These are phyloP conservation scores for Sebastes miniatus DNA, from an alignment of 2,797 vertebrate genomes.

Conservation along the genomic window DNA sequence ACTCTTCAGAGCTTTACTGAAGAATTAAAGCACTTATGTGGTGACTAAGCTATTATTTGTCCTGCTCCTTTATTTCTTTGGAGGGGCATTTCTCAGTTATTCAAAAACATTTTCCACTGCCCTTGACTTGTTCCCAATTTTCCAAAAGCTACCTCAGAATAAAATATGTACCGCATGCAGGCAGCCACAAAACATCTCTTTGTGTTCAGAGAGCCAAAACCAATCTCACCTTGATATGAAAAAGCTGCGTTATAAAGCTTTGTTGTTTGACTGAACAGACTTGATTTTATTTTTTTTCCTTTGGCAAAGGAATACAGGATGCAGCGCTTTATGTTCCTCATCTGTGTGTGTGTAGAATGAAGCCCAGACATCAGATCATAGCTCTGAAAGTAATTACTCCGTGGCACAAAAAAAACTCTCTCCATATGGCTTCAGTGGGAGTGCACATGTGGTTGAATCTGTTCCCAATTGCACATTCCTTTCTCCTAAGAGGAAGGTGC, in stretches of 20 bases:
- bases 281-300: neutral
- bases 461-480: slow-evolving; percentile 50
- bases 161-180: slow-evolving; percentile 5
- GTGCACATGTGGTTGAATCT: slow-evolving; percentile 38
- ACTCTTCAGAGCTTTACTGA: neutral
- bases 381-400: slow-evolving; percentile 54
- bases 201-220: slow-evolving; percentile 5
- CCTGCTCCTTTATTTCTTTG: neutral
- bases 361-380: slow-evolving; percentile 29
- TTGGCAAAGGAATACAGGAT: slow-evolving; percentile 33
- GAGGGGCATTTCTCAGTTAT: neutral
- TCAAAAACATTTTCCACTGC: slow-evolving; percentile 18
- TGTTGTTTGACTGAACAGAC: slow-evolving; percentile 28
- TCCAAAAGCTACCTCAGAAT: slow-evolving; percentile 14
- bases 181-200: slow-evolving; percentile 5
- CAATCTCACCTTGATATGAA: slow-evolving; percentile 38
- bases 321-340: slow-evolving; percentile 5
- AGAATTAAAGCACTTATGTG: neutral
- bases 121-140: slow-evolving; percentile 22
- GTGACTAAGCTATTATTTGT: neutral
- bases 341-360: slow-evolving; percentile 6
- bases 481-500: slow-evolving; percentile 45
- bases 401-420: slow-evolving; percentile 28
- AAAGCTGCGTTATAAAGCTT: slow-evolving; percentile 25
- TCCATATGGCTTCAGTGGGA: slow-evolving; percentile 51